Percentiles rank a stretch among this genome's conserved stretches.
Evolutionary conservation across 2,113 vertebrate genomes (phyloP).

Genomic region (Hyla sarda): DNA sequence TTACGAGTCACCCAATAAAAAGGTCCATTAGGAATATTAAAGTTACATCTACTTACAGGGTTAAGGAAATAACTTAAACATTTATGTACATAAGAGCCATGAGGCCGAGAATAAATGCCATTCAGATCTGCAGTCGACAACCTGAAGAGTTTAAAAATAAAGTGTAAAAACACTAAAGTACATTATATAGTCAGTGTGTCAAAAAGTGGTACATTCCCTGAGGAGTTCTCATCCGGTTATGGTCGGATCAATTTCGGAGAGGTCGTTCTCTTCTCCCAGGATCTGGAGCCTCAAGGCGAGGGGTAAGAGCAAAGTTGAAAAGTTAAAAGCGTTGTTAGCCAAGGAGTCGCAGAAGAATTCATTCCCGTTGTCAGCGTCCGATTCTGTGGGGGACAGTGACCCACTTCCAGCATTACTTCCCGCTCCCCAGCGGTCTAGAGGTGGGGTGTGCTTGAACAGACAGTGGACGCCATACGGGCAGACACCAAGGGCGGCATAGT

Average conservation of each 20-base stretch:
- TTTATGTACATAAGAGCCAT: constrained; percentile 42
- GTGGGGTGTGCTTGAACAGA: constrained; percentile 48
- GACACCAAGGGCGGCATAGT: constrained; percentile 42
- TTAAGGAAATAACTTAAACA: constrained; percentile 44
- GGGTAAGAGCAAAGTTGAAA: constrained; percentile 33
- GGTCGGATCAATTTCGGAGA: no score
- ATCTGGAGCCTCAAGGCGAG: constrained; percentile 40
- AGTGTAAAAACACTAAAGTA: not conserved
- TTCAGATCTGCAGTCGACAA: not conserved
- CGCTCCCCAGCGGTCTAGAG: constrained; percentile 49
- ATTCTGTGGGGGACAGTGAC: constrained; percentile 31
- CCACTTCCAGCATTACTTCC: constrained; percentile 43
- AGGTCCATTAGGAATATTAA: constrained; percentile 44
- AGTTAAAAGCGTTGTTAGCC: constrained; percentile 56
- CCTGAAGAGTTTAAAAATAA: not conserved
- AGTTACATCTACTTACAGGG: not conserved
- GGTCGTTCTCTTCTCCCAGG: constrained; percentile 41
- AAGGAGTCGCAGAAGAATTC: not conserved
- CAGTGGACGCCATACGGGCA: constrained; percentile 51
- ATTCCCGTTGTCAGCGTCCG: constrained; percentile 5
- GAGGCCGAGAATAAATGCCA: not conserved
- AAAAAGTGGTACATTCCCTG: not conserved
- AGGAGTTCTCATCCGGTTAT: not conserved
- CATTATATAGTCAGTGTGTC: not conserved
- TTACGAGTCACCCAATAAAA: not conserved